Conservation (phyloP, 2,797 vertebrate species). For the Characodon lateralis region DNA sequence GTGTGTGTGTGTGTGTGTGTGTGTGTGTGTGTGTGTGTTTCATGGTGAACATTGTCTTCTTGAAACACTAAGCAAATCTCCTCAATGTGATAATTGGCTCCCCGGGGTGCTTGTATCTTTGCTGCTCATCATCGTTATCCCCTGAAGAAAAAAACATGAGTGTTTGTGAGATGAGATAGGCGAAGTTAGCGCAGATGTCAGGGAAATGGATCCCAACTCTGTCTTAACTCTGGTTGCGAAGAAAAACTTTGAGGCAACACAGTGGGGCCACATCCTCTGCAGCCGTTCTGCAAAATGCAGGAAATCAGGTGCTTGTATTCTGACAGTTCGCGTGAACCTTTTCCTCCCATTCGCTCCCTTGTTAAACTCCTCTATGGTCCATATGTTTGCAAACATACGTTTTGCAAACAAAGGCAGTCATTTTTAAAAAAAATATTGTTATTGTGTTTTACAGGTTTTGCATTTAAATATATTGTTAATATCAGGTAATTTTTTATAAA, state of each 20-base stretch:
- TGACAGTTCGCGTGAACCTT: background rate
- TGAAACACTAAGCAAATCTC: conserved; percentile 78
- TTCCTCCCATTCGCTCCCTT: background rate
- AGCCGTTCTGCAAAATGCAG: conserved; percentile 48
- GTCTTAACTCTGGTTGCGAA: conserved; percentile 58
- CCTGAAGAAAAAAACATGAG: conserved; percentile 49
- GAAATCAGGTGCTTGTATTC: conserved; percentile 33
- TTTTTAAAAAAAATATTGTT: background rate
- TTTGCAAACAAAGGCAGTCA: background rate
- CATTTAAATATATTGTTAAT: background rate
- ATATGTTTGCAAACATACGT: background rate
- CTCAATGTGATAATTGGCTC: conserved; percentile 83
- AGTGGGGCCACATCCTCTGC: conserved; percentile 42
- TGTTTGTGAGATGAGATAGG: conserved; percentile 60
- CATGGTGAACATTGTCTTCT: conserved; percentile 72
- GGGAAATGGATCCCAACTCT: conserved; percentile 59
- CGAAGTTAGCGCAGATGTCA: conserved; percentile 59
- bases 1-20: conserved; percentile 9
- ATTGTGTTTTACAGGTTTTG: background rate
- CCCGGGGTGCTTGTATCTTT: conserved; percentile 73
- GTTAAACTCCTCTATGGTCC: background rate
- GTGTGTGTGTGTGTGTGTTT: conserved; percentile 39
- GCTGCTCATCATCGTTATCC: conserved; percentile 70
- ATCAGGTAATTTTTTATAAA: background rate
- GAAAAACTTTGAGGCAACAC: conserved; percentile 48